Evolutionary conservation across 1,140 invertebrate genomes (phyloP), one percentile per base, ranked within the genome.

Genomic region (Copidosoma floridanum): DNA sequence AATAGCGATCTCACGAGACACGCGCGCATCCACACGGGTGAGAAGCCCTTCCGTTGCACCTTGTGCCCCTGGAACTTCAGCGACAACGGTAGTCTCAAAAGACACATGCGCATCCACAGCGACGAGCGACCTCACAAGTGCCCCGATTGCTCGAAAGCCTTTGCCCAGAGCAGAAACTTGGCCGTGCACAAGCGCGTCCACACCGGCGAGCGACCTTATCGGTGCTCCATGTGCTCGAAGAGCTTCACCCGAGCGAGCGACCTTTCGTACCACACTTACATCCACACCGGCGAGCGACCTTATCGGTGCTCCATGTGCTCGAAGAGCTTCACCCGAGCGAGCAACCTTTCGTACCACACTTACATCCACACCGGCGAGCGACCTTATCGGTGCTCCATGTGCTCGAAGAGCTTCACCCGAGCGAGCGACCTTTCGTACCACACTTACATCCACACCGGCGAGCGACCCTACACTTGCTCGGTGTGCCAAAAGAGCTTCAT

Each of bases 121-220:
- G 72, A 75, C 3, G 72, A 69, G 0, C 76, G 82, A 2, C 83
- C 84, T 0, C 80, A 82, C 66, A 59, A 72, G 4, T 85, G 84
- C 65, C 65, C 75, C 1, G 61, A 75, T 7, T 85, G 84, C 69
- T 53, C 64, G 6, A 81, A 81, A 29, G 62, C 68, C 0, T 85
- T 84, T 69, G 78, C 83, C 3, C 72, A 81, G 1, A 74, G 65
- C 2, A 72, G 68, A 21, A 82, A 82, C 11, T 60, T 85, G 3
- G 65, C 73, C 0, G 77, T 82, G 61, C 76, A 75, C 60, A 51
- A 66, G 6, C 65, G 73, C 40, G 73, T 75, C 37, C 79, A 80
- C 24, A 74, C 75, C 0, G 66, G 60, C 0, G 73, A 76, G 29
- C 69, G 69, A 20, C 76, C 74, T 23, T 74, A 71, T 40, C 46